Evolutionary conservation across 2,888 invertebrate species (phyloP).

Genomic region (Axea sp.): DNA sequence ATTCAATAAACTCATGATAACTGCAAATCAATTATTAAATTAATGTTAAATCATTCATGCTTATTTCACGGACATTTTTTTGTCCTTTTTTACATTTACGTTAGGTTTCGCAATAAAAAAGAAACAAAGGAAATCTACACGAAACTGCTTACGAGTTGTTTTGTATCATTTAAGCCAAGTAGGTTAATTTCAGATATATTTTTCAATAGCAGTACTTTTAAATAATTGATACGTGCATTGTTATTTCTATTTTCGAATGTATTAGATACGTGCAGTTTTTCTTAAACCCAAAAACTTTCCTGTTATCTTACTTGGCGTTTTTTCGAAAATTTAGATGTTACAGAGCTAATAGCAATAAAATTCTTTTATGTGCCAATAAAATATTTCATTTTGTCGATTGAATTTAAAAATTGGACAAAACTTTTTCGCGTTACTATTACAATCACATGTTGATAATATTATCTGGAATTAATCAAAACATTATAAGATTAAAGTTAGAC

Average conservation of each 20-base stretch:
- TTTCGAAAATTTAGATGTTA: slow-evolving; percentile 17
- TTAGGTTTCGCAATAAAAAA: too few relatives aligned
- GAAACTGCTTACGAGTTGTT: too few relatives aligned
- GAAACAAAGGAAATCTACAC: too few relatives aligned
- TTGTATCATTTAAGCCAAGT: slow-evolving; percentile 19
- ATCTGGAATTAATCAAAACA: too few relatives aligned
- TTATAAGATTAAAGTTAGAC: too few relatives aligned
- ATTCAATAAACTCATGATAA: too few relatives aligned
- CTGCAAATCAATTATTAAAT: too few relatives aligned
- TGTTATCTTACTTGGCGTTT: slow-evolving; percentile 14
- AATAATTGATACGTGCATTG: slow-evolving; percentile 25
- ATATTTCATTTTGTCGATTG: slow-evolving; percentile 25
- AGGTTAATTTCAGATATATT: slow-evolving; percentile 33
- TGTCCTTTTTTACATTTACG: too few relatives aligned
- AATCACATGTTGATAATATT: background rate
- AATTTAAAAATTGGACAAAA: slow-evolving; percentile 1
- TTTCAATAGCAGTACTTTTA: slow-evolving; percentile 9
- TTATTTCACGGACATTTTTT: too few relatives aligned
- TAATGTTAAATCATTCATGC: too few relatives aligned
- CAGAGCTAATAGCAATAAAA: slow-evolving; percentile 14
- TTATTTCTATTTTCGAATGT: slow-evolving; percentile 25
- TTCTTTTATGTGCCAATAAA: slow-evolving; percentile 19
- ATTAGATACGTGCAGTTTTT: slow-evolving; percentile 29
- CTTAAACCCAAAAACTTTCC: slow-evolving; percentile 25
- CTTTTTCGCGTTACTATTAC: background rate